Evolutionary conservation across 37 sponge, comb jelly and placozoan genomes (phyloP).

Genomic region (Diacarnus erythraeanus): DNA sequence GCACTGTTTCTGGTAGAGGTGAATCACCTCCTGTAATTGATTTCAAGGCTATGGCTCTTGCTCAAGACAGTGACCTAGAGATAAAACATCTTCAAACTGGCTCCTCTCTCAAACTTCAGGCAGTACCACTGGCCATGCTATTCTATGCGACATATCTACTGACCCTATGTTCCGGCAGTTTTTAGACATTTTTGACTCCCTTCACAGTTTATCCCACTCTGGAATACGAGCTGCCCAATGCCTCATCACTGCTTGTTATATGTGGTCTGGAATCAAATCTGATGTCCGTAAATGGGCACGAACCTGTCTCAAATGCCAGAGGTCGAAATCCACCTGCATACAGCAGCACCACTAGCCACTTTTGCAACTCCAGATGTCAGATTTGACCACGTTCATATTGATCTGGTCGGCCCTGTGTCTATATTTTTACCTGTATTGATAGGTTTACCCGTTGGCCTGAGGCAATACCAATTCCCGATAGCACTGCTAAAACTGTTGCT

Average conservation of each 20-base stretch:
- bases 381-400: constrained; percentile 58
- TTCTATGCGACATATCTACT: too few species aligned
- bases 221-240: constrained; percentile 39
- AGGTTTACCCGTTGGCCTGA: constrained; percentile 8
- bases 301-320: constrained; percentile 50
- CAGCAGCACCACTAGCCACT: constrained; percentile 33
- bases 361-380: constrained; percentile 48
- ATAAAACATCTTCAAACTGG: constrained; percentile 24
- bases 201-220: constrained; percentile 8
- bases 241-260: constrained; percentile 34
- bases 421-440: too few species aligned
- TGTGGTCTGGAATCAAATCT: constrained; percentile 60
- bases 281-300: constrained; percentile 47
- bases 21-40: too few species aligned
- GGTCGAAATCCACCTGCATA: constrained; percentile 53
- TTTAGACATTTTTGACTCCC: constrained; percentile 1
- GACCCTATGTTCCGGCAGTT: background rate
- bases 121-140: constrained; percentile 28
- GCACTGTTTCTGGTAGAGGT: too few species aligned
- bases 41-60: constrained; percentile 30
- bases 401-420: constrained; percentile 68
- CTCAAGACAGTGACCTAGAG: constrained; percentile 40
- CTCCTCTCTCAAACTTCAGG: constrained; percentile 25
- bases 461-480: constrained; percentile 27
- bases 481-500: constrained; percentile 6